A percentile compares a stretch with the other conserved stretches of the same genome.
phyloP scores from a whole-genome alignment of 2,113 vertebrate genomes.

The Cromileptes altivelis region DNA sequence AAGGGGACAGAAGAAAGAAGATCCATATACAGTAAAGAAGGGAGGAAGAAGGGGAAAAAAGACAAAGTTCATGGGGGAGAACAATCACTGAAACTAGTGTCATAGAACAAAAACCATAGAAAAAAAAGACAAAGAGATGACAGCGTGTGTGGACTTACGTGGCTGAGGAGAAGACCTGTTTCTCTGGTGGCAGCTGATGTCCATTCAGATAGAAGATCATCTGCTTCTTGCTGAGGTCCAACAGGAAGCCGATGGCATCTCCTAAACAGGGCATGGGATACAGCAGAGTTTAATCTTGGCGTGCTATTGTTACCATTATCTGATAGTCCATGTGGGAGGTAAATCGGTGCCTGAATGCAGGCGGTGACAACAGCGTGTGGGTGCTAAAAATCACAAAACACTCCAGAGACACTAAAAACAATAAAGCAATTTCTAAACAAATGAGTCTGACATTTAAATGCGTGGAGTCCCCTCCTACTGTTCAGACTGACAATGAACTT shows the following conservation, averaged over 20 bases:
- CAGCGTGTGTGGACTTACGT: conserved; percentile 85
- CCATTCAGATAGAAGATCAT: conserved; percentile 99
- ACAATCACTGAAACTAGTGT: not conserved
- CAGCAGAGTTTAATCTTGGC: not conserved
- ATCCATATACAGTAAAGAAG: not conserved
- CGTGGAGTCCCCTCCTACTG: not conserved
- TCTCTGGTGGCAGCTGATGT: conserved; percentile 96
- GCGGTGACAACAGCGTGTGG: conserved; percentile 8
- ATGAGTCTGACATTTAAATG: conserved; percentile 16
- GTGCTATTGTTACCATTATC: conserved; percentile 6
- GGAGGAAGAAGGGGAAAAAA: not conserved
- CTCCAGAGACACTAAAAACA: conserved; percentile 9
- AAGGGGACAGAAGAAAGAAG: not conserved
- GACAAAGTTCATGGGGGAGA: not conserved
- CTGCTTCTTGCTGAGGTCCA: conserved; percentile 98
- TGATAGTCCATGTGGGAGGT: not conserved
- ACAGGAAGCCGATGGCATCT: conserved; percentile 96
- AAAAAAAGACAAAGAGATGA: not conserved
- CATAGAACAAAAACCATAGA: not conserved
- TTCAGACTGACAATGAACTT: not conserved
- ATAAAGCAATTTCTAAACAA: not conserved
- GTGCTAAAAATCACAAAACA: conserved; percentile 21
- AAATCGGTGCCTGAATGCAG: conserved; percentile 7
- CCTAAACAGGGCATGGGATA: conserved; percentile 80
- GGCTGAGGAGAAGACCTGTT: conserved; percentile 98